phyloP scores from a whole-genome alignment of 2,888 invertebrate species.

The Gari tellinella region DNA sequence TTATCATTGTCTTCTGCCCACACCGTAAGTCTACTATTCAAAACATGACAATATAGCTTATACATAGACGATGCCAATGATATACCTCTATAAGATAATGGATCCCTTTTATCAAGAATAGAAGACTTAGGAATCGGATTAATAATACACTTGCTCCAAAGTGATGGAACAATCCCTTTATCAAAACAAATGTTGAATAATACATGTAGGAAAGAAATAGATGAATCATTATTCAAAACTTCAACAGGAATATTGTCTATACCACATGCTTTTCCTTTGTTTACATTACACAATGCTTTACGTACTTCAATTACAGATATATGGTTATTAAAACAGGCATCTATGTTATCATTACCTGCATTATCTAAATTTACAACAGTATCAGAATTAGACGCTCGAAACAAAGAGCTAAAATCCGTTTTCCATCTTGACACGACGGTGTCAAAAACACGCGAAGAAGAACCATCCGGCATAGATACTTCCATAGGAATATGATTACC shows the following conservation, averaged over 20 bases:
- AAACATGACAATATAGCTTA: constrained; percentile 33
- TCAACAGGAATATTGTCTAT: constrained; percentile 24
- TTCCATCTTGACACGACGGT: constrained; percentile 20
- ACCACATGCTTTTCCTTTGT: constrained; percentile 24
- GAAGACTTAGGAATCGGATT: constrained; percentile 6
- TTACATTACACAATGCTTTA: constrained; percentile 12
- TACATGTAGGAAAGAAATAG: constrained; percentile 8
- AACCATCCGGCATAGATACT: too few relatives aligned
- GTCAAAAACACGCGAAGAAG: neutral
- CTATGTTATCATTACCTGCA: neutral
- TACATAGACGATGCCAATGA: constrained; percentile 14
- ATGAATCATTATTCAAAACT: constrained; percentile 23
- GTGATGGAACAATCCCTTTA: neutral
- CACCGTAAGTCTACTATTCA: constrained; percentile 4
- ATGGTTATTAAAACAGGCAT: constrained; percentile 5
- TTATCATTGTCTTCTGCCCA: constrained; percentile 14
- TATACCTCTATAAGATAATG: constrained; percentile 6
- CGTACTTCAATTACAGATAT: constrained; percentile 18
- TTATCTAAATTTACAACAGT: neutral
- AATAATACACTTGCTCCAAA: constrained; percentile 4
- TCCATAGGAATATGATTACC: too few relatives aligned
- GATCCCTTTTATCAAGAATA: neutral
- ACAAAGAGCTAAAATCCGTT: constrained; percentile 6
- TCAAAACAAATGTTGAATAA: constrained; percentile 11
- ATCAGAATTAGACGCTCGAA: neutral